Evolutionary conservation across 2,797 vertebrate species (phyloP).

Genomic region (Cynopterus sphinx): DNA sequence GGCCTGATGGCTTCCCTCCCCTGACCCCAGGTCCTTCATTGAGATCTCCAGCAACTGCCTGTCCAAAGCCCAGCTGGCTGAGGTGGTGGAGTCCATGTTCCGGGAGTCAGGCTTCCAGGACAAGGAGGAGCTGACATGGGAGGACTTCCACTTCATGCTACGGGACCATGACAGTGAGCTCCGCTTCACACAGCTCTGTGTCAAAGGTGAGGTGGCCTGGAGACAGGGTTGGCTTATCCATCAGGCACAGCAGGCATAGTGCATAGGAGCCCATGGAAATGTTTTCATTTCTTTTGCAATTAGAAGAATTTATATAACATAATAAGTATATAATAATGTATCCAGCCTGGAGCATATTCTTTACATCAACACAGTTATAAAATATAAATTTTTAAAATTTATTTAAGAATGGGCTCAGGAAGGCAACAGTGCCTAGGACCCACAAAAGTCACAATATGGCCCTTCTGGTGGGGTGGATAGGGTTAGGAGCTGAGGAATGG

Average conservation of each 20-base stretch:
- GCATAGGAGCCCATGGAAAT: conserved; percentile 69
- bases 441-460: conserved; percentile 89
- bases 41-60: conserved; percentile 95
- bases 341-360: neutral
- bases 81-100: conserved; percentile 94
- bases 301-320: neutral
- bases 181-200: conserved; percentile 91
- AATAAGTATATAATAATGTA: neutral
- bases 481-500: neutral
- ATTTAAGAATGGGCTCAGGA: neutral
- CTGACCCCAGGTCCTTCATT: conserved; percentile 91
- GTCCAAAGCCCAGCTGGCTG: conserved; percentile 91
- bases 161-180: conserved; percentile 93
- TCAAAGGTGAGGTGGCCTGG: conserved; percentile 89
- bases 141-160: conserved; percentile 96
- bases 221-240: conserved; percentile 83
- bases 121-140: conserved; percentile 93
- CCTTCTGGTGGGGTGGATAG: conserved; percentile 78
- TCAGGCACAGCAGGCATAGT: conserved; percentile 87
- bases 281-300: conserved; percentile 11
- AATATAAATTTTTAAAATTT: neutral
- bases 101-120: conserved; percentile 89
- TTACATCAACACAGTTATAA: neutral
- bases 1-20: neutral
- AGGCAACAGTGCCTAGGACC: conserved; percentile 85